Evolutionary conservation across 2,888 invertebrate species (phyloP).

Genomic region (Phyto melanocephala): DNA sequence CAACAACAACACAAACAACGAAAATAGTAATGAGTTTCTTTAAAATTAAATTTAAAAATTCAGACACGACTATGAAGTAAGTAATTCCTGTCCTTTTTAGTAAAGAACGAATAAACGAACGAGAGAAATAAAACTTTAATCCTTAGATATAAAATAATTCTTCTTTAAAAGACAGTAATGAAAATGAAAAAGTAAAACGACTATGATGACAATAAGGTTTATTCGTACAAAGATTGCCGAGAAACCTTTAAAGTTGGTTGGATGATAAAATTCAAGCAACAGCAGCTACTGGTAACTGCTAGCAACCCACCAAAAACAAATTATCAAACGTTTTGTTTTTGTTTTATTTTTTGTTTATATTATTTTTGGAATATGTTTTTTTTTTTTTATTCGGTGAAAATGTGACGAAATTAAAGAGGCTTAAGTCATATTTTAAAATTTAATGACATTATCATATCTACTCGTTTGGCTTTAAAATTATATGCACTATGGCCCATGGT

Average conservation of each 20-base stretch:
- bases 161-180: neutral
- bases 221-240: slow-evolving; percentile 31
- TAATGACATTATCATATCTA: slow-evolving; percentile 35
- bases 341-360: neutral
- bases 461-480: neutral
- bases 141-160: slow-evolving; percentile 39
- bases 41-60: slow-evolving; percentile 24
- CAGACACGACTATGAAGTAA: neutral
- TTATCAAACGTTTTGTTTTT: neutral
- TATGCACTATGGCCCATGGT: neutral
- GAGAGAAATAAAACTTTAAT: slow-evolving; percentile 40
- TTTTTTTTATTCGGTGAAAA: slow-evolving; percentile 32
- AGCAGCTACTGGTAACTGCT: neutral
- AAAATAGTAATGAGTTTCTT: neutral
- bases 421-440: slow-evolving; percentile 49
- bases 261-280: neutral
- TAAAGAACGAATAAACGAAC: neutral
- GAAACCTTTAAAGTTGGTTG: slow-evolving; percentile 18
- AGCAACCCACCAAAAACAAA: neutral
- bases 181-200: neutral
- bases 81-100: neutral
- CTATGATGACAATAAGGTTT: slow-evolving; percentile 6
- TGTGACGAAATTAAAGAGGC: slow-evolving; percentile 51
- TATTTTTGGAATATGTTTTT: neutral
- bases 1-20: neutral